phyloP scores from a whole-genome alignment of 2,113 vertebrate species.

The Bothrops jararaca region DNA sequence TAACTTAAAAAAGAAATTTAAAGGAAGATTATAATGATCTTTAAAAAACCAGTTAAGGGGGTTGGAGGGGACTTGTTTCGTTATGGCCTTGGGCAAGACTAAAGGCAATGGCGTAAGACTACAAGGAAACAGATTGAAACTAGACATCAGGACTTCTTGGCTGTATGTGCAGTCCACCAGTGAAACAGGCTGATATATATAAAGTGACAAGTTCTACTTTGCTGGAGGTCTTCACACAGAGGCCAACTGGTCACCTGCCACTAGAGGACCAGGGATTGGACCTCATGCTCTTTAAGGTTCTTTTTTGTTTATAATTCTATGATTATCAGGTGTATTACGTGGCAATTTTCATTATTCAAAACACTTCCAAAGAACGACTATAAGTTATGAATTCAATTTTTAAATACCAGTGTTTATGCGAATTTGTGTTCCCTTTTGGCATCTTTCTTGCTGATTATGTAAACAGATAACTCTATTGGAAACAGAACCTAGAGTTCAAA shows the following conservation, averaged over 20 bases:
- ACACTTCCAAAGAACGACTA: background rate
- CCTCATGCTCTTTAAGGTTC: background rate
- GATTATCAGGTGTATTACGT: background rate
- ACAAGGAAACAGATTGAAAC: background rate
- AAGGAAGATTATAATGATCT: background rate
- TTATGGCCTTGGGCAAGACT: background rate
- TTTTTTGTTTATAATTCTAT: background rate
- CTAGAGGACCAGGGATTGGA: background rate
- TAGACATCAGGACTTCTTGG: background rate
- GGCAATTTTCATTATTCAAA: background rate
- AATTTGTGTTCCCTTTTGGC: background rate
- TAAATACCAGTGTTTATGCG: background rate
- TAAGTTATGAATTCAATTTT: background rate
- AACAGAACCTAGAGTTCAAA: background rate
- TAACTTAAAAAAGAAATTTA: background rate
- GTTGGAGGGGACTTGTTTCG: background rate
- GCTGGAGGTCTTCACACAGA: background rate
- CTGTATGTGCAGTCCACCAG: background rate
- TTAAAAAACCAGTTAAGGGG: background rate
- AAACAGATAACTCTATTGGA: background rate
- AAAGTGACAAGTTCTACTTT: background rate
- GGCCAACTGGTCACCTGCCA: background rate
- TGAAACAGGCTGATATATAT: background rate
- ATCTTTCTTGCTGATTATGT: background rate
- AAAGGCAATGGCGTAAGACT: background rate